Percentiles rank a stretch among this genome's conserved stretches.
These are phyloP conservation scores for Podocnemis expansa DNA, from an alignment of 2,113 vertebrate species.

Conservation along the genomic window DNA sequence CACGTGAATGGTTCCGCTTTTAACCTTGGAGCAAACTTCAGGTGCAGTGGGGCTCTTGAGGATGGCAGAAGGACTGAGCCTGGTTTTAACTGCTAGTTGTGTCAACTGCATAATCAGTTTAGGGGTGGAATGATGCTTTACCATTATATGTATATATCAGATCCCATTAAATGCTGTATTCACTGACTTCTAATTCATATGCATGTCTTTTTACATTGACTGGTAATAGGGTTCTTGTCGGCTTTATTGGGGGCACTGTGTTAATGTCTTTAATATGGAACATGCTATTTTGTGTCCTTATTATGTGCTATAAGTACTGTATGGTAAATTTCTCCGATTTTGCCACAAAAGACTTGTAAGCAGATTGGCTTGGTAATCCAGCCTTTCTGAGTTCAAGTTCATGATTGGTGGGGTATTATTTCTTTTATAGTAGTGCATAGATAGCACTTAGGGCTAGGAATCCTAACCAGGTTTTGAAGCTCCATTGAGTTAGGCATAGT, in stretches of 20 bases:
- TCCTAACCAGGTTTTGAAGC: not conserved
- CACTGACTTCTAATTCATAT: not conserved
- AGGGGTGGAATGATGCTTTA: not conserved
- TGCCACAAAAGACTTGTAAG: not conserved
- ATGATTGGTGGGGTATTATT: not conserved
- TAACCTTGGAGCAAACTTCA: not conserved
- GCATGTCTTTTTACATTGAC: not conserved
- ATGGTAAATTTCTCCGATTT: not conserved
- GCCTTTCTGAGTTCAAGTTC: not conserved
- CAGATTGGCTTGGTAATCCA: not conserved
- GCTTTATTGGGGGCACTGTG: rapidly evolving
- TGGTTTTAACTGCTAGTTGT: not conserved
- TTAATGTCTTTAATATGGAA: not conserved
- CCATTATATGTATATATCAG: not conserved
- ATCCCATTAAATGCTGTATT: not conserved
- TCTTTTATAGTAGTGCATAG: not conserved
- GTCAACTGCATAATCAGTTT: not conserved
- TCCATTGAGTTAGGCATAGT: not conserved
- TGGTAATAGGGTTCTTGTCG: not conserved
- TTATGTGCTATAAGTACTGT: not conserved
- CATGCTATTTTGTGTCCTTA: rapidly evolving
- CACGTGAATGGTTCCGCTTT: not conserved
- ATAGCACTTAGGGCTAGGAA: too few relatives aligned
- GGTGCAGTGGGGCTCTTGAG: not conserved
- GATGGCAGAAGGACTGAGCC: not conserved